Evolutionary conservation across 2,113 vertebrate species (phyloP).

Genomic region (Micronycteris hirsuta): DNA sequence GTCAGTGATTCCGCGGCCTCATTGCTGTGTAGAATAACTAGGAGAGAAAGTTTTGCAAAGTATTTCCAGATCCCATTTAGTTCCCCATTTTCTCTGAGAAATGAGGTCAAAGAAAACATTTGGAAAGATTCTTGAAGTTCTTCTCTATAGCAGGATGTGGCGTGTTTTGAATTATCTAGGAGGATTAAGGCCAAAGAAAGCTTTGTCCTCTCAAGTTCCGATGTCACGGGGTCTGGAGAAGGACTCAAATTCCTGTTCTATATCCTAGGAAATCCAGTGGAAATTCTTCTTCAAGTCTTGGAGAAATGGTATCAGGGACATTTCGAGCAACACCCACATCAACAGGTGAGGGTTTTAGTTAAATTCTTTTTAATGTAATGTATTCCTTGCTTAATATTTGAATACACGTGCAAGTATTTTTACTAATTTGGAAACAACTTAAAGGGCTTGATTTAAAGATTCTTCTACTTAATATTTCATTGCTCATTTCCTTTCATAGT

Average conservation of each 20-base stretch:
- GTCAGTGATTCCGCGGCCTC: not conserved
- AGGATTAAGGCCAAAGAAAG: slow-evolving; percentile 53
- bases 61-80: not conserved
- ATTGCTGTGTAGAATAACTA: not conserved
- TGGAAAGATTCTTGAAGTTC: slow-evolving; percentile 39
- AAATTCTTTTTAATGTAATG: not conserved
- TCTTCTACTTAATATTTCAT: not conserved
- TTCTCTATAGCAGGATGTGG: slow-evolving; percentile 21
- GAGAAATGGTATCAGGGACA: slow-evolving; percentile 97
- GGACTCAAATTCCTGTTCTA: slow-evolving; percentile 8
- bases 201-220: slow-evolving; percentile 49
- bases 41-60: not conserved
- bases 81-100: slow-evolving; percentile 29
- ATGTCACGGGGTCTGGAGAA: slow-evolving; percentile 29
- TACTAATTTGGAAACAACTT: slow-evolving; percentile 23
- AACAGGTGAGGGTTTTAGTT: slow-evolving; percentile 82
- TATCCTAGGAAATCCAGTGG: slow-evolving; percentile 92
- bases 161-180: slow-evolving; percentile 61
- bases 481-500: slow-evolving; percentile 32
- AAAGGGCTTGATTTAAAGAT: not conserved
- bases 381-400: slow-evolving; percentile 5
- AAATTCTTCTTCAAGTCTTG: slow-evolving; percentile 97
- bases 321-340: slow-evolving; percentile 94
- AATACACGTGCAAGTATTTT: not conserved
- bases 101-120: slow-evolving; percentile 53